Base-by-base conservation (phyloP, 2,888 invertebrate genomes). In the Meteorus colon region DNA sequence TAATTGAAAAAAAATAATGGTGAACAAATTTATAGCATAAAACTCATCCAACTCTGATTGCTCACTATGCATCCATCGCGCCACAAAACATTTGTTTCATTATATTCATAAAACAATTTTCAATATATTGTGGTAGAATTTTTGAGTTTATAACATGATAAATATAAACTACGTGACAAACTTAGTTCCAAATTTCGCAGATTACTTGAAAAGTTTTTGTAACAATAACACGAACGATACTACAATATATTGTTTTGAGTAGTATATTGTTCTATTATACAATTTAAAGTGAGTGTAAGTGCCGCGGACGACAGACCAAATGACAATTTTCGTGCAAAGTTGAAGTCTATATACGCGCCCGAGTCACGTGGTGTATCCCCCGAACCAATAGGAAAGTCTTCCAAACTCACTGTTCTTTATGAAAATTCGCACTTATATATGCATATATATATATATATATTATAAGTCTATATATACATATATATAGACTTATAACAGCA, bases 291-390 rank as follows among this genome's bases (percentile, higher is more conserved):
- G 8, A 66, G 41, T 70, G 41, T 27, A 29, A 10, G 24, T 48
- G 10, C n/a, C 63, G 51, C 51, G 65, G 70, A 63, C 63, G 27
- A 63, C 74, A 55, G 63, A 75, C 55, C 16, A 70, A 75, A 65
- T 75, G 70, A 71, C 75, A 70, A 70, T 16, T 75, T 59, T 19
- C 24, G 51, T 65, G 55, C 51, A 51, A 71, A 71, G 65, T 41
- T 70, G 29, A 45, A 19, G 70, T n/a, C 70, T 81, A 79, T 81
- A 81, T 81, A 79, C 71, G 75, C 75, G 80, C 77, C 74, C 65
- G 24, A 73, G 76, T 79, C 81, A 79, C 80, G 74, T 78, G 77
- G 74, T 71, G 60, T 34, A n/a, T 48, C 55, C 68, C 45, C 73
- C 27, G 65, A 70, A 75, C 80, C 80, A 80, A 70, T 59, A 29